Evolutionary conservation across 2,113 vertebrate species (phyloP).

Genomic region (Petromus typicus): DNA sequence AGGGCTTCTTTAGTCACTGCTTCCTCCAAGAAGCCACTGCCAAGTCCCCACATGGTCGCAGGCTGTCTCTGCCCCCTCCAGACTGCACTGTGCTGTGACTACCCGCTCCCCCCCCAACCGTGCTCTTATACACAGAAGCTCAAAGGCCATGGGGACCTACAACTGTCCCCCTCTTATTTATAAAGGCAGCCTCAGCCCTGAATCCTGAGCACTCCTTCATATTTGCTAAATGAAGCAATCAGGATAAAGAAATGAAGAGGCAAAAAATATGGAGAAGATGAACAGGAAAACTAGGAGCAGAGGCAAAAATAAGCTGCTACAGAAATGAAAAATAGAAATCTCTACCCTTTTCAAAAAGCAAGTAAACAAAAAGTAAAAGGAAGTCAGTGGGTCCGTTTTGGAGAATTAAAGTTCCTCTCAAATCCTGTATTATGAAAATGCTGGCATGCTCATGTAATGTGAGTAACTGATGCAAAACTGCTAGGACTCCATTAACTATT

Average conservation of each 20-base stretch:
- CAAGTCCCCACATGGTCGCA: background rate
- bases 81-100: background rate
- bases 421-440: background rate
- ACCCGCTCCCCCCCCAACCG: background rate
- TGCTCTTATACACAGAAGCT: background rate
- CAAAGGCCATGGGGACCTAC: background rate
- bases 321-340: background rate
- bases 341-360: conserved; percentile 7
- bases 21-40: background rate
- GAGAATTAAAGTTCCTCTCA: conserved; percentile 9
- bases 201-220: background rate
- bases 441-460: background rate
- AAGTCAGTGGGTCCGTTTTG: background rate
- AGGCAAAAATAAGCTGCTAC: background rate
- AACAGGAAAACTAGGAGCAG: conserved; percentile 11
- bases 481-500: conserved; percentile 48
- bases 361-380: conserved; percentile 8
- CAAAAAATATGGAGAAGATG: background rate
- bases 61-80: background rate
- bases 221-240: background rate
- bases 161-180: background rate
- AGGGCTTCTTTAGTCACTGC: background rate
- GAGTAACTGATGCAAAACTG: conserved; percentile 29
- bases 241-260: background rate
- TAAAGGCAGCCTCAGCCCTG: background rate